Evolutionary conservation across 2,797 vertebrate genomes (phyloP).

Genomic region (Catamblyrhynchus diadema): DNA sequence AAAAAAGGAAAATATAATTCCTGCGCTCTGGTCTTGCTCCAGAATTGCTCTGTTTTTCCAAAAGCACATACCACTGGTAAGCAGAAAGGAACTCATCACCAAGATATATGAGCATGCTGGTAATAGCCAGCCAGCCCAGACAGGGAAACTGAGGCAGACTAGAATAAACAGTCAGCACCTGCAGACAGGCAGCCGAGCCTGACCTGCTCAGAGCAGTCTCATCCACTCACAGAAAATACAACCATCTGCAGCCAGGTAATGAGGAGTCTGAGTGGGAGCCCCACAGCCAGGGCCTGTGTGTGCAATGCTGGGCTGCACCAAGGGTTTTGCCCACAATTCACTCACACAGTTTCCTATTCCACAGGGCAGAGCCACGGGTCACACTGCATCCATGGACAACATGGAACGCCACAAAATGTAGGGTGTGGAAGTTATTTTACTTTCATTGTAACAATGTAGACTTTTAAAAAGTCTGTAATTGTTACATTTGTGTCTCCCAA

Average conservation of each 20-base stretch:
- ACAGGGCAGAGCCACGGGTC: fast-evolving
- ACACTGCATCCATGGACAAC: fast-evolving
- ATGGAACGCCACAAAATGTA: not conserved
- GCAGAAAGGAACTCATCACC: not conserved
- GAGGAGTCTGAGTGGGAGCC: not conserved
- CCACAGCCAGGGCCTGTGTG: fast-evolving
- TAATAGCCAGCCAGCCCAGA: not conserved
- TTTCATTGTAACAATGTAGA: not conserved
- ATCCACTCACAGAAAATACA: not conserved
- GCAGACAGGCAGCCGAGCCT: not conserved
- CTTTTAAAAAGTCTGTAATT: not conserved
- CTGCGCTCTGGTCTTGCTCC: not conserved
- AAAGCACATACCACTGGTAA: not conserved
- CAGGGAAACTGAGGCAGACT: not conserved
- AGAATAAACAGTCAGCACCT: not conserved
- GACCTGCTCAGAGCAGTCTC: not conserved
- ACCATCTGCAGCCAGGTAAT: not conserved
- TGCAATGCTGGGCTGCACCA: not conserved
- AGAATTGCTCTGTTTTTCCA: not conserved
- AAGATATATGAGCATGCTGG: not conserved
- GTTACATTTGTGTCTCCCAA: not conserved
- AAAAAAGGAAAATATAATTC: not conserved
- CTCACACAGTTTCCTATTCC: fast-evolving
- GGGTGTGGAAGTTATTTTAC: not conserved
- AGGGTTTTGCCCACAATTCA: fast-evolving